Base-by-base conservation (phyloP, 2,888 invertebrate species). In the Rhyacophila evoluta region DNA sequence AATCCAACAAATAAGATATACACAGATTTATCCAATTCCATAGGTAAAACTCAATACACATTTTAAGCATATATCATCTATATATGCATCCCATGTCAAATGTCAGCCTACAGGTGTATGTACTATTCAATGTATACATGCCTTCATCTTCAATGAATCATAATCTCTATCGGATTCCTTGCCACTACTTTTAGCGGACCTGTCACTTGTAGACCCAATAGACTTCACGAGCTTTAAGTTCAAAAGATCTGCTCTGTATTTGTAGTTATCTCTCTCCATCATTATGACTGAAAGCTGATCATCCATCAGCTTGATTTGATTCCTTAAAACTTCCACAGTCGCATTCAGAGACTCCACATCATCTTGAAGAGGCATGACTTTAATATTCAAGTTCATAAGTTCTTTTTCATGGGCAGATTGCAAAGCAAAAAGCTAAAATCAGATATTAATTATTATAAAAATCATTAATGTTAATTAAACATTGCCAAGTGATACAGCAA, bases 351-450 rank as follows among this genome's bases (percentile, higher is more conserved):
- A 86, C 84, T 92, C 92, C 38, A 92, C 87, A 83, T 92, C 92
- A 82, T 92, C 91, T 83, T 91, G 88, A 33, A 92, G 85, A 0
- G 92, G 91, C 74, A 89, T 89, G 1, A 92, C 85, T 83, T 91
- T 91, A 85, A 91, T 87, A 83, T 93, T 91, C 88, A 92, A 93
- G 79, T 92, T 92, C 85, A 92, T 89, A 71, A 95, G 85, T 85
- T 94, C 95, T 81, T 93, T 91, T 85, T 94, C 94, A 84, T 94
- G 94, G 1, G 94, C 92, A 83, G 92, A 88, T 87, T 94, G 94
- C 3, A 94, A 90, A 6, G 94, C 94, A 86, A 94, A 95, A 39
- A 95, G 88, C 93, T 95, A 89, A 72, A 90, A 87, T 76, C 27
- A 70, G 80, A 77, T 69, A 29, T n/a, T n/a, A n/a, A n/a, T n/a